phyloP scores from a whole-genome alignment of 2,113 vertebrate species.

The Hemiprocne comata region DNA sequence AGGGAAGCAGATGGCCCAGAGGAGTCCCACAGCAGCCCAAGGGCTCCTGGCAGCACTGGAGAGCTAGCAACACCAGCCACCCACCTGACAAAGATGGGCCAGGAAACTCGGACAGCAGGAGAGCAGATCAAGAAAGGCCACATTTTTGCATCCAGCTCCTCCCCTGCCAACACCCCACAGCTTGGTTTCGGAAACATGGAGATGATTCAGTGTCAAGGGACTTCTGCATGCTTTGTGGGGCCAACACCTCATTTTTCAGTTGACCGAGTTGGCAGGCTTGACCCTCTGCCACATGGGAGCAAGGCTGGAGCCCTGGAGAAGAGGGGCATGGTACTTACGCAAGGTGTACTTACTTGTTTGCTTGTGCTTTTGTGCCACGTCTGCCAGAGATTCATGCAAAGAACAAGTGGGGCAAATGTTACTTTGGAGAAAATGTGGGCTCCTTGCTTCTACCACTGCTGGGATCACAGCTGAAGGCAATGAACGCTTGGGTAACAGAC shows the following conservation, averaged over 20 bases:
- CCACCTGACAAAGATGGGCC: not conserved
- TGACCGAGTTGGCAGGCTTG: not conserved
- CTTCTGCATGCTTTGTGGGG: not conserved
- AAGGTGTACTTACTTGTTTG: not conserved
- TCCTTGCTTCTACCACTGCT: not conserved
- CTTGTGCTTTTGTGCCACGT: not conserved
- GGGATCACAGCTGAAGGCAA: not conserved
- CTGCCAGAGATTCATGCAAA: not conserved
- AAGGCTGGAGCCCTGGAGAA: not conserved
- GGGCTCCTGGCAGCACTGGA: not conserved
- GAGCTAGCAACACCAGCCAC: not conserved
- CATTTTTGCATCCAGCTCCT: constrained; percentile 50
- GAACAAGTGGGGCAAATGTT: not conserved
- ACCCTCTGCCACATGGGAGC: not conserved
- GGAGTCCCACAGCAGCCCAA: not conserved
- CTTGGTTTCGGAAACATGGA: constrained; percentile 6
- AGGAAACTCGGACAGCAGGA: not conserved
- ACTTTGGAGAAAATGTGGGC: not conserved
- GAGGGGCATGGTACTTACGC: not conserved
- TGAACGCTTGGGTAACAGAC: not conserved
- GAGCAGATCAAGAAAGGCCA: constrained; percentile 26
- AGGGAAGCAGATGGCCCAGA: not conserved
- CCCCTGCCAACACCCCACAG: not conserved
- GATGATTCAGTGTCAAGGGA: constrained; percentile 27
- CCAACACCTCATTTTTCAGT: not conserved